These are phyloP conservation scores for Nycteola revayana DNA, from an alignment of 2,888 invertebrate genomes.

Conservation along the genomic window DNA sequence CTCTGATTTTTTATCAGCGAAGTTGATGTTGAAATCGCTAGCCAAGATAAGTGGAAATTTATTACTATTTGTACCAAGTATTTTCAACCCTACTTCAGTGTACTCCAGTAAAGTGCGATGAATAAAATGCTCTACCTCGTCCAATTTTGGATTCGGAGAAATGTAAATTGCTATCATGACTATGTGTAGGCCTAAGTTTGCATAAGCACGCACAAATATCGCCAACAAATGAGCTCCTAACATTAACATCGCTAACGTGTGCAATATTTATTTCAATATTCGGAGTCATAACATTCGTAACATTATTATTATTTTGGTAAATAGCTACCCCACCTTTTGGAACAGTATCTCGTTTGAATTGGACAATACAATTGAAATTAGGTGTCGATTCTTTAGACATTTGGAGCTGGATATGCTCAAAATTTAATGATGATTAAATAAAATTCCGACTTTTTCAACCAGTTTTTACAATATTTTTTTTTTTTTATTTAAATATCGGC, in stretches of 20 bases:
- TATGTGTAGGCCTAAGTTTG: conserved; percentile 24
- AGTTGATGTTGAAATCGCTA: conserved; percentile 27
- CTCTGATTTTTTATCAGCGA: conserved; percentile 25
- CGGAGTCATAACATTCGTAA: conserved; percentile 23
- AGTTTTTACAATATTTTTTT: too few relatives aligned
- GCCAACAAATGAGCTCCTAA: conserved; percentile 24
- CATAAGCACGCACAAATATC: conserved; percentile 26
- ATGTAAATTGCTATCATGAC: conserved; percentile 31
- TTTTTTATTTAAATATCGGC: too few relatives aligned
- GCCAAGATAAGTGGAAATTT: conserved; percentile 30
- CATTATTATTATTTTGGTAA: conserved; percentile 28
- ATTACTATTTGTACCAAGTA: conserved; percentile 26
- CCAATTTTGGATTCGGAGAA: conserved; percentile 32
- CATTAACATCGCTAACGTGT: conserved; percentile 26
- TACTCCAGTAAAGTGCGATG: conserved; percentile 30
- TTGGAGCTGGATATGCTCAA: too few relatives aligned
- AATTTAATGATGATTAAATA: too few relatives aligned
- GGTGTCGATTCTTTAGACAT: too few relatives aligned
- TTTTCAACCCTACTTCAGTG: conserved; percentile 28
- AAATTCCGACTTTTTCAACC: too few relatives aligned
- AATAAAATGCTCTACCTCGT: conserved; percentile 33
- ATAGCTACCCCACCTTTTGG: conserved; percentile 33
- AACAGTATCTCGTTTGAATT: conserved; percentile 32
- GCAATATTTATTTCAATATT: conserved; percentile 33
- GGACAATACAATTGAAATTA: conserved; percentile 35